phyloP scores from a whole-genome alignment of 1,140 invertebrate genomes.

The Apolygus lucorum region DNA sequence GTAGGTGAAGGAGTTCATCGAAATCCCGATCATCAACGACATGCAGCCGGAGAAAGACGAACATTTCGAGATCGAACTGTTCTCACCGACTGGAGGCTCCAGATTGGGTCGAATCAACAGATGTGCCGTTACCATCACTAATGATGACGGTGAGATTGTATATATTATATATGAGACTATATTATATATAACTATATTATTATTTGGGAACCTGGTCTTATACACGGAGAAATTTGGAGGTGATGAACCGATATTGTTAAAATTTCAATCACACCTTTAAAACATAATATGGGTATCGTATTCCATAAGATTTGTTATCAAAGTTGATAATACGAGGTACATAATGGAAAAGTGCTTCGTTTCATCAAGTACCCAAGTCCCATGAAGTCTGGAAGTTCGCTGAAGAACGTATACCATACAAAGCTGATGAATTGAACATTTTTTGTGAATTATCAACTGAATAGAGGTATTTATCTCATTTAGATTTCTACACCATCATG shows the following conservation, averaged over 20 bases:
- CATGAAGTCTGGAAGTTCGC: neutral
- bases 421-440: neutral
- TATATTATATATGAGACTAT: no score
- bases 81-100: slow-evolving; percentile 46
- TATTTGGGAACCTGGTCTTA: no score
- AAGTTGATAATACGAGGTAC: no score
- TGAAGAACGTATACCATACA: neutral
- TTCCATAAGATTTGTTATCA: no score
- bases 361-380: neutral
- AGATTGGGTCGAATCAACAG: slow-evolving; percentile 47
- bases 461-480: no score
- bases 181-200: no score
- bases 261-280: no score
- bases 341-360: no score
- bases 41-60: slow-evolving; percentile 56
- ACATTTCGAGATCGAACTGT: slow-evolving; percentile 53
- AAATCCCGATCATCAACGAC: slow-evolving; percentile 54
- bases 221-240: no score
- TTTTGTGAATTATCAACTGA: slow-evolving; percentile 25
- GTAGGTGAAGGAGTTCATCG: slow-evolving; percentile 37
- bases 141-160: slow-evolving; percentile 54
- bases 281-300: no score
- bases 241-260: no score
- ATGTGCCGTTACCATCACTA: slow-evolving; percentile 56
- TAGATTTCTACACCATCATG: slow-evolving; percentile 53